Percentiles rank a stretch among this genome's conserved stretches.
These are phyloP conservation scores for Holacanthus passer DNA, from an alignment of 2,113 vertebrate species.

Conservation along the genomic window DNA sequence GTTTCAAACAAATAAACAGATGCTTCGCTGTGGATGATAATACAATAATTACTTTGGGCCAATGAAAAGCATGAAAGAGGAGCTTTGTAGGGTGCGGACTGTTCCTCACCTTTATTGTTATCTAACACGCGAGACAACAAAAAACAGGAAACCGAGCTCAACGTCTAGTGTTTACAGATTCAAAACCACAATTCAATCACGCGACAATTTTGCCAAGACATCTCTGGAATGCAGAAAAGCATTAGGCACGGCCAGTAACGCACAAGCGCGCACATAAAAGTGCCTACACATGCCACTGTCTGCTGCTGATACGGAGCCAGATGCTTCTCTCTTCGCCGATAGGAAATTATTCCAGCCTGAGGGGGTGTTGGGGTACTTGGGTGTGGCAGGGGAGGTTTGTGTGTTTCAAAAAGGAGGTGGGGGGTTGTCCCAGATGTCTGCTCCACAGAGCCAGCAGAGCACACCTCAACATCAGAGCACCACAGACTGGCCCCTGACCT, in stretches of 20 bases:
- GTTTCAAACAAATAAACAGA: not conserved
- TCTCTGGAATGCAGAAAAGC: slow-evolving; percentile 66
- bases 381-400: slow-evolving; percentile 57
- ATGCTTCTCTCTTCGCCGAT: slow-evolving; percentile 54
- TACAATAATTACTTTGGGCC: not conserved
- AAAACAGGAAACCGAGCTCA: slow-evolving; percentile 22
- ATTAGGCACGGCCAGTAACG: slow-evolving; percentile 57
- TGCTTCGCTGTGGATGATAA: not conserved
- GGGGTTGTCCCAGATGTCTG: slow-evolving; percentile 57
- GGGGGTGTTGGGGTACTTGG: slow-evolving; percentile 58
- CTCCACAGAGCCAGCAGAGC: slow-evolving; percentile 23
- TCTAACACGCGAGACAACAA: not conserved
- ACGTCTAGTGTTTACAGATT: slow-evolving; percentile 25
- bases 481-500: slow-evolving; percentile 54
- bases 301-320: slow-evolving; percentile 54
- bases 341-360: slow-evolving; percentile 69
- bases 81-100: slow-evolving; percentile 16
- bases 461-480: slow-evolving; percentile 65
- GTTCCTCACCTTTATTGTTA: slow-evolving; percentile 38
- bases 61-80: not conserved
- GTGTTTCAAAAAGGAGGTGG: slow-evolving; percentile 42
- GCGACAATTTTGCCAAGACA: slow-evolving; percentile 55
- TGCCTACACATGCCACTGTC: slow-evolving; percentile 50
- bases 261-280: slow-evolving; percentile 34
- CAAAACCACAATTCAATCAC: slow-evolving; percentile 33